Percentiles rank a stretch among this genome's conserved stretches.
Conservation (phyloP, 2,113 vertebrate genomes). For the Stictonetta naevosa region DNA sequence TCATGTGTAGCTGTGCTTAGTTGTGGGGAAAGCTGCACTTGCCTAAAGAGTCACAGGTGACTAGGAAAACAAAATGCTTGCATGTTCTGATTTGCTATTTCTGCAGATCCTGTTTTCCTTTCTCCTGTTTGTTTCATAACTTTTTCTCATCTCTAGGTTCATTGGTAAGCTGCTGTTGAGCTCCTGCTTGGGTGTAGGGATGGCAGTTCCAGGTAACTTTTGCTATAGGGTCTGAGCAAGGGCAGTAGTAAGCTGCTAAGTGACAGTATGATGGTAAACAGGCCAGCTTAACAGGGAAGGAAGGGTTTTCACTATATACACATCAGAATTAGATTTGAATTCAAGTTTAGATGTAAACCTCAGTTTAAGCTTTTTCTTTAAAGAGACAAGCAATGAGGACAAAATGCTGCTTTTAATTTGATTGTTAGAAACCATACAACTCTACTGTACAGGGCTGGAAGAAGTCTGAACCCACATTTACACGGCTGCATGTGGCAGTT, state of each 20-base stretch:
- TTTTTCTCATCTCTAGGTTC: not conserved
- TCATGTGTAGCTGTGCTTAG: not conserved
- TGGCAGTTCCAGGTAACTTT: rapidly evolving
- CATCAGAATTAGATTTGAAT: not conserved
- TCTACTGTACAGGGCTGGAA: not conserved
- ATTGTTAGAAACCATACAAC: not conserved
- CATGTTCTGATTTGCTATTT: not conserved
- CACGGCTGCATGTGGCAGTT: not conserved
- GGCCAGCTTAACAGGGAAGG: not conserved
- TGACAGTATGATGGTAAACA: not conserved
- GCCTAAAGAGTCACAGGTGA: not conserved
- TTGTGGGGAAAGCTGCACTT: not conserved
- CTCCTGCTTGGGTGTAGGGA: not conserved
- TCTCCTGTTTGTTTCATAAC: not conserved
- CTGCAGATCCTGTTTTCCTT: not conserved
- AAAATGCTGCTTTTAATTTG: not conserved
- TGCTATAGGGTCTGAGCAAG: not conserved
- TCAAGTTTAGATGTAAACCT: not conserved
- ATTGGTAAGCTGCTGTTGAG: not conserved
- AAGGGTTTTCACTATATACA: not conserved
- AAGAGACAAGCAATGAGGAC: not conserved
- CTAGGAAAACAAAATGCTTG: not conserved
- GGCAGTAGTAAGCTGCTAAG: not conserved
- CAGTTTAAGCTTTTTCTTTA: not conserved
- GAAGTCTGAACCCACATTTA: not conserved